These are phyloP conservation scores for Tokudaia tokunoshimensis DNA, from an alignment of 2,797 vertebrate species.

Conservation along the genomic window DNA sequence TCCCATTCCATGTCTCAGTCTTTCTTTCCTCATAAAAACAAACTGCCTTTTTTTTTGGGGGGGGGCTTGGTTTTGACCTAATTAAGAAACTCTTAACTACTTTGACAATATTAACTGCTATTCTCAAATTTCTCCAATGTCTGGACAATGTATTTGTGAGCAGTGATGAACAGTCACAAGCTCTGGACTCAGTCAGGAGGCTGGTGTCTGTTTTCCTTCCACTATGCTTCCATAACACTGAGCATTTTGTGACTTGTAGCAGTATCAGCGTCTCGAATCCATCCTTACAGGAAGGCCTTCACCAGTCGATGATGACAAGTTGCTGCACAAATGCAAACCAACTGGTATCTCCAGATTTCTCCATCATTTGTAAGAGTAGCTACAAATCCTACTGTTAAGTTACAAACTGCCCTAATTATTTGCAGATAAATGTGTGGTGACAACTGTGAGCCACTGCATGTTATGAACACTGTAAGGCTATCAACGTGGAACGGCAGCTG, in stretches of 20 bases:
- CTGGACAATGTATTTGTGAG: conserved; percentile 47
- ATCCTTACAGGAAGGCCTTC: conserved; percentile 42
- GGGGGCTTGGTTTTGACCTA: background rate
- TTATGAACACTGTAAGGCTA: background rate
- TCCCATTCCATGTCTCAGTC: background rate
- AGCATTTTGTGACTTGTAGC: conserved; percentile 9
- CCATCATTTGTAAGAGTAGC: conserved; percentile 26
- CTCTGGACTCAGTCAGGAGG: background rate
- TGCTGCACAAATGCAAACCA: conserved; percentile 43
- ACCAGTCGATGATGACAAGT: background rate
- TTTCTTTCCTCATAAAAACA: conserved; percentile 29
- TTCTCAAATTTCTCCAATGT: conserved; percentile 33
- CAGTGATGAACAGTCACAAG: background rate
- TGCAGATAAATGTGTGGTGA: conserved; percentile 35
- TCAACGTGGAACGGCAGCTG: conserved; percentile 8
- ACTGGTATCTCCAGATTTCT: background rate
- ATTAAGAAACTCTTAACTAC: conserved; percentile 35
- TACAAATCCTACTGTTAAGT: conserved; percentile 39
- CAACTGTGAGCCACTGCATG: background rate
- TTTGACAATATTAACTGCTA: background rate
- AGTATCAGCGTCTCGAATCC: conserved; percentile 3
- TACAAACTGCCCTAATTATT: conserved; percentile 19
- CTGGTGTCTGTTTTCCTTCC: conserved; percentile 17
- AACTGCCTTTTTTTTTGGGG: background rate
- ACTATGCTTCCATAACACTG: background rate